Conservation (phyloP, 2,113 vertebrate species). For the Thermophis baileyi region DNA sequence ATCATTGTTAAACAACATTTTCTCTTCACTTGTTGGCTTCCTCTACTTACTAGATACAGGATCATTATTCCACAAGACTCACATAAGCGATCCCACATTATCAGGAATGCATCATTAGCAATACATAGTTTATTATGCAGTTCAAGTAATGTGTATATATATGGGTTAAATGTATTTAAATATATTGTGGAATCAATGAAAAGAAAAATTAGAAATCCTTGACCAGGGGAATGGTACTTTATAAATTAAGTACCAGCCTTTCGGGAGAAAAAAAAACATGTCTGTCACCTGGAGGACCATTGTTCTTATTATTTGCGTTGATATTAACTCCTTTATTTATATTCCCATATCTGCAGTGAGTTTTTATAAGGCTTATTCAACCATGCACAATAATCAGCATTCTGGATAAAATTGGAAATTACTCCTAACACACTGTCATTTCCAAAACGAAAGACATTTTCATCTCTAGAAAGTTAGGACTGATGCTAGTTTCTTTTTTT, state of each 20-base stretch:
- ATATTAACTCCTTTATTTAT: background rate
- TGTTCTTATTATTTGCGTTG: background rate
- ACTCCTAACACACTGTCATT: background rate
- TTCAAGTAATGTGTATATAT: background rate
- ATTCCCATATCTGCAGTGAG: background rate
- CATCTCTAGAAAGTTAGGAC: background rate
- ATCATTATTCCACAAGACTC: background rate
- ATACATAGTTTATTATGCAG: background rate
- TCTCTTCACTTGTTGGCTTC: background rate
- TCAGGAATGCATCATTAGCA: background rate
- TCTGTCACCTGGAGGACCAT: background rate
- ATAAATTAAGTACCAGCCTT: background rate
- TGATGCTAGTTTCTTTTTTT: slow-evolving; percentile 3
- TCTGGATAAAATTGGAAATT: slow-evolving; percentile 12
- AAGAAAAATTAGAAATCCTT: background rate
- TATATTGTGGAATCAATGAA: background rate
- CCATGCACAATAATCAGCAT: background rate
- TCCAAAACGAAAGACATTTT: background rate
- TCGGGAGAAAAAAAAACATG: background rate
- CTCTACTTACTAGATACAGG: background rate
- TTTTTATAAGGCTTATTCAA: background rate
- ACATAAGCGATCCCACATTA: background rate
- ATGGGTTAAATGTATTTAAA: background rate
- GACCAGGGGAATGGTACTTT: background rate
- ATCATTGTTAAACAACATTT: background rate